phyloP scores from a whole-genome alignment of 2,888 invertebrate genomes.

The Schizaphis graminum region DNA sequence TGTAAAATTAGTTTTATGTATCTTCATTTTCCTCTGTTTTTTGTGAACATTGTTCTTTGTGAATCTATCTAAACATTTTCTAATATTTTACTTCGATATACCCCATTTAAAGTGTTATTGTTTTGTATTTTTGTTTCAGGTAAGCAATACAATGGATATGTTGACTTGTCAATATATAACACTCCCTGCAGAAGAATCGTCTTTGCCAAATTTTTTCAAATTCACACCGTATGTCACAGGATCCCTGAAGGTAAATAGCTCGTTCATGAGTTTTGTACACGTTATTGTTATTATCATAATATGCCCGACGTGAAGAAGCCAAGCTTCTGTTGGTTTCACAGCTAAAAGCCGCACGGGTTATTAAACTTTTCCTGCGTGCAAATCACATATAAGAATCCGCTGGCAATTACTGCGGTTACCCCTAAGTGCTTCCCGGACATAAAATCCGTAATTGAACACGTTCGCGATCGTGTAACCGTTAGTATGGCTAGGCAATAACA shows the following conservation, averaged over 20 bases:
- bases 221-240: slow-evolving; percentile 55
- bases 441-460: slow-evolving; percentile 64
- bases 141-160: slow-evolving; percentile 64
- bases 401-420: slow-evolving; percentile 44
- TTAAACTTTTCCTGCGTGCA: slow-evolving; percentile 50
- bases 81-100: neutral
- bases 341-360: slow-evolving; percentile 63
- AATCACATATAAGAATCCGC: slow-evolving; percentile 56
- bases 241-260: slow-evolving; percentile 60
- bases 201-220: slow-evolving; percentile 58
- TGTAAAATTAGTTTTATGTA: neutral
- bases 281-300: slow-evolving; percentile 26
- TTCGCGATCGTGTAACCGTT: slow-evolving; percentile 59
- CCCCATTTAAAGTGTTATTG: neutral
- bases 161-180: slow-evolving; percentile 59
- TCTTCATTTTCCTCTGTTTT: neutral
- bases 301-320: neutral
- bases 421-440: slow-evolving; percentile 61
- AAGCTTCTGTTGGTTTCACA: neutral
- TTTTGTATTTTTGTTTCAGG: slow-evolving; percentile 44
- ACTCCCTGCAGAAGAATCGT: slow-evolving; percentile 43
- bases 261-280: neutral
- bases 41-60: neutral
- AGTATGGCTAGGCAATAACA: slow-evolving; percentile 44
- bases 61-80: neutral